These are phyloP conservation scores for Watsonalla cultraria DNA, from an alignment of 2,888 invertebrate species.

Conservation along the genomic window DNA sequence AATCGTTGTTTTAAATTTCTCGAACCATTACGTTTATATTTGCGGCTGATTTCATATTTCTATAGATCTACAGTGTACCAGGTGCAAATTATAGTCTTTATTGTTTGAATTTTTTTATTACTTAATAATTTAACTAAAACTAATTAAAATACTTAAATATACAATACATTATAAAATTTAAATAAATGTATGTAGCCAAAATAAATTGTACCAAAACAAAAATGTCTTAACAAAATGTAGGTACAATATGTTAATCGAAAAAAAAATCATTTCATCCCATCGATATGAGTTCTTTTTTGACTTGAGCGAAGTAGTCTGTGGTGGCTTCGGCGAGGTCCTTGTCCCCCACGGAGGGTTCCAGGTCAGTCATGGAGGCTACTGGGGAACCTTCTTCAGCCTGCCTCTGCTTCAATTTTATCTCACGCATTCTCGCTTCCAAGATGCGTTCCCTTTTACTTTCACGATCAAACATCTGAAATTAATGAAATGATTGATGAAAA, in stretches of 20 bases:
- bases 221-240: not conserved
- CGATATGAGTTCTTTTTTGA: conserved; percentile 35
- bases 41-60: no score
- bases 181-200: not conserved
- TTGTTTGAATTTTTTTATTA: no score
- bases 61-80: no score
- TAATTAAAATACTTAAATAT: no score
- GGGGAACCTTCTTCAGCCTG: conserved; percentile 51
- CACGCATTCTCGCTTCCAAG: conserved; percentile 90
- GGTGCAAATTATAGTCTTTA: no score
- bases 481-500: no score
- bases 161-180: not conserved
- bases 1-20: no score
- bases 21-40: no score
- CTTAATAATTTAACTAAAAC: no score
- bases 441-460: conserved; percentile 94
- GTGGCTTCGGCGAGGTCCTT: conserved; percentile 48
- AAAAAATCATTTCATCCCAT: not conserved
- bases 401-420: conserved; percentile 81
- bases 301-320: conserved; percentile 33
- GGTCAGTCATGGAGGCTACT: conserved; percentile 25
- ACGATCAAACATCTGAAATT: conserved; percentile 87
- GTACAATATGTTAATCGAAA: not conserved
- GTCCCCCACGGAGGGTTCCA: conserved; percentile 44
- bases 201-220: not conserved